These are phyloP conservation scores for Cataglyphis albicans DNA, from an alignment of 2,888 invertebrate genomes.

Conservation along the genomic window DNA sequence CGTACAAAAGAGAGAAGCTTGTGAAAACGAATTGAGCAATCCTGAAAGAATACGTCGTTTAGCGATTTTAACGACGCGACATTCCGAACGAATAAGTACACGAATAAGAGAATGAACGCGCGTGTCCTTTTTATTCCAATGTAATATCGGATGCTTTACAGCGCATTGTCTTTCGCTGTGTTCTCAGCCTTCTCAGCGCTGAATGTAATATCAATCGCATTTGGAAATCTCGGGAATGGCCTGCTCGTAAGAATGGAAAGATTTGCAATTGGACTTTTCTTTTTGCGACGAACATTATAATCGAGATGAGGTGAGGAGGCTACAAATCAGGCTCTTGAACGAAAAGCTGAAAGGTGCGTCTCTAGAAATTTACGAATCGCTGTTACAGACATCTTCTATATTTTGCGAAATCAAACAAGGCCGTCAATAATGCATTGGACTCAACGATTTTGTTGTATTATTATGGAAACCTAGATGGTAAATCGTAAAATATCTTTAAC, in stretches of 20 bases:
- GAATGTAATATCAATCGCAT: conserved; percentile 22
- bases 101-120: background rate
- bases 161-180: conserved; percentile 19
- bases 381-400: conserved; percentile 24
- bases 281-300: background rate
- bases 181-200: conserved; percentile 23
- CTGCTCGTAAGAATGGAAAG: conserved; percentile 26
- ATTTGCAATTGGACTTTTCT: conserved; percentile 7
- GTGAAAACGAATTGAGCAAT: background rate
- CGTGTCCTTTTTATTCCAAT: conserved; percentile 19
- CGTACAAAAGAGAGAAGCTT: background rate
- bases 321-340: conserved; percentile 20
- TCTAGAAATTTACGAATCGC: conserved; percentile 36
- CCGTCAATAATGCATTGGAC: conserved; percentile 23
- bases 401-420: conserved; percentile 1
- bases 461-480: background rate
- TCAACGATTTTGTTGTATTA: conserved; percentile 51
- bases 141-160: conserved; percentile 14
- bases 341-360: conserved; percentile 26
- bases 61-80: background rate
- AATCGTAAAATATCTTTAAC: background rate
- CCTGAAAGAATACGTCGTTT: background rate
- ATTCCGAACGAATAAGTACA: background rate
- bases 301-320: conserved; percentile 27
- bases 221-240: conserved; percentile 34